These are phyloP conservation scores for Halichoeres trimaculatus DNA, from an alignment of 2,113 vertebrate genomes.

Conservation along the genomic window DNA sequence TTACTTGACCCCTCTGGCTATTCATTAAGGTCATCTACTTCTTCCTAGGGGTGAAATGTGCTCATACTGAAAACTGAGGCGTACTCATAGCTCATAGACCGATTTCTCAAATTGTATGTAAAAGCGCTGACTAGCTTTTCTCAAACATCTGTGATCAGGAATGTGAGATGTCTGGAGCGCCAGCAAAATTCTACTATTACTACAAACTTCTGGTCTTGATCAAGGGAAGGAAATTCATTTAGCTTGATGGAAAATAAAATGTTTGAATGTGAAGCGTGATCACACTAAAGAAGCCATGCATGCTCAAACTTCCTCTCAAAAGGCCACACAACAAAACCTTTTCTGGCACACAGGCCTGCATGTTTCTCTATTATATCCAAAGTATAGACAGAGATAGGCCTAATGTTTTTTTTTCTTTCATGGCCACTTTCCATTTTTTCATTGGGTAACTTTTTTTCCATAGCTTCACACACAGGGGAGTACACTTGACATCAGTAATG, in stretches of 20 bases:
- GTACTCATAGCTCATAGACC: too few relatives aligned
- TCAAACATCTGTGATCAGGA: background rate
- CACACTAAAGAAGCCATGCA: constrained; percentile 13
- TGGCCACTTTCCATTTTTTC: background rate
- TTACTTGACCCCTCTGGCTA: too few relatives aligned
- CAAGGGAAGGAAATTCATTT: background rate
- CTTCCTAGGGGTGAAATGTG: too few relatives aligned
- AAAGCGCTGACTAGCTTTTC: too few relatives aligned
- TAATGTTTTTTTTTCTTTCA: background rate
- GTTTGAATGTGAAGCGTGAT: constrained; percentile 29
- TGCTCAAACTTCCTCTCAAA: background rate
- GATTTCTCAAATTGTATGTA: background rate
- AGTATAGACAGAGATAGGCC: background rate
- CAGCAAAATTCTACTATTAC: background rate
- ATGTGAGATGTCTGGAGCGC: background rate
- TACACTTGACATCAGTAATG: background rate
- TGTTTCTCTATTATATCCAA: constrained; percentile 28
- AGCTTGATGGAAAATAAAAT: constrained; percentile 15
- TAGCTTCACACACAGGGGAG: constrained; percentile 32
- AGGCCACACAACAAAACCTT: background rate
- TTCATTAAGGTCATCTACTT: too few relatives aligned
- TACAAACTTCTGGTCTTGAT: background rate
- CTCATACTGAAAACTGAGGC: too few relatives aligned
- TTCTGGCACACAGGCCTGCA: background rate
- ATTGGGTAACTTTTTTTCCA: constrained; percentile 1